These are phyloP conservation scores for Athrips mouffetella DNA, from an alignment of 2,888 invertebrate species.

Conservation along the genomic window DNA sequence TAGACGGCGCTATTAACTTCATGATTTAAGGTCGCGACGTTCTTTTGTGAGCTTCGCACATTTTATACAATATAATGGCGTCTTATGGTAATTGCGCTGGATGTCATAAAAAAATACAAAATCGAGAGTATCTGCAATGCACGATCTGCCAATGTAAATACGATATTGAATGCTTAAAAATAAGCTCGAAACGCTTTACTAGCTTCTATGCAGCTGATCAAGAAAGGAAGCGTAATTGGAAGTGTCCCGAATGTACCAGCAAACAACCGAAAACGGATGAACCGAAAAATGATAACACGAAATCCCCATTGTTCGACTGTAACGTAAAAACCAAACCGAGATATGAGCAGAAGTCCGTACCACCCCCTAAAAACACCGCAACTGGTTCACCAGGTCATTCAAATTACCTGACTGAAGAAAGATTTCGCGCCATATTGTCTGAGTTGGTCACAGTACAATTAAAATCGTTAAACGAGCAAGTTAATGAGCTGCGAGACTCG, in stretches of 20 bases:
- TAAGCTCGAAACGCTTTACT: conserved; percentile 9
- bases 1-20: too few species aligned
- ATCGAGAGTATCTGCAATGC: conserved; percentile 9
- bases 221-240: conserved; percentile 11
- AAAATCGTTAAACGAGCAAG: neutral
- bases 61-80: neutral
- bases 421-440: neutral
- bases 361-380: too few species aligned
- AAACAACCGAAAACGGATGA: conserved; percentile 9
- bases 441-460: neutral
- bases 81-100: conserved; percentile 5
- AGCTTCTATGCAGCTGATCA: neutral
- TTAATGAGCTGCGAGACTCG: neutral
- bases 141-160: conserved; percentile 1
- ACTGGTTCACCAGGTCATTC: neutral
- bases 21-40: too few species aligned
- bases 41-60: neutral
- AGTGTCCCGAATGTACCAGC: conserved; percentile 14
- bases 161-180: conserved; percentile 12
- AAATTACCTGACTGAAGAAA: neutral
- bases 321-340: neutral
- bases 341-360: neutral
- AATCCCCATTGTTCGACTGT: neutral
- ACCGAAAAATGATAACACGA: too few species aligned
- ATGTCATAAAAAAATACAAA: neutral